Evolutionary conservation across 1,140 invertebrate genomes (phyloP), one percentile per base, ranked within the genome.

Genomic region (Diplogasteroides magnus): DNA sequence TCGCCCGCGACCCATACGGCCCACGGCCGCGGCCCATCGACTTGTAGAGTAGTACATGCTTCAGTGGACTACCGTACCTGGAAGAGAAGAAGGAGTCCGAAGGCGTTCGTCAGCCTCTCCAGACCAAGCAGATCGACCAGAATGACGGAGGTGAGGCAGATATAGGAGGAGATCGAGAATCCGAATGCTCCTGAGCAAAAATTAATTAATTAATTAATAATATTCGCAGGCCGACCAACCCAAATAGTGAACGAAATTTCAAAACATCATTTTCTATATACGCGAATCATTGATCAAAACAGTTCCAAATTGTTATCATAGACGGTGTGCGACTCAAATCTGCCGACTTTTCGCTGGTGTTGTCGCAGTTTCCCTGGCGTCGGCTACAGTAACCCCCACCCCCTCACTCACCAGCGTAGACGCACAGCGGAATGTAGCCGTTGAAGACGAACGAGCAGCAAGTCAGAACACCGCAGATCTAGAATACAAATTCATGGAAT

Each of bases 61-160:
- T n/a, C n/a, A n/a, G n/a, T n/a, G n/a, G n/a, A n/a, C n/a, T n/a
- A n/a, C 37, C 37, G 6, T 19, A 94, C 74, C 97, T 86, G 76
- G 64, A 64, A 72, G 29, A 72, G 65, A 29, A 96, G 94, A 60
- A 98, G 86, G 61, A 98, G 86, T 27, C 95, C 95, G 84, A 97
- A 98, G 25, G 93, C 93, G 83, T 95, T 98, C 57, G 95, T 97
- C 69, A 98, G 85, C 84, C 93, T 93, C 76, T 97, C 93, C 77
- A 98, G 86, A 15, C 95, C 94, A 68, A 97, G 86, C 56, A 97
- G 87, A 74, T 98, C 94, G 14, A 97, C 94, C 31, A 87, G 72
- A 26, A 98, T 86, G 56, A 98, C 91, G 0, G 94, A 94, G 64
- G 94, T 97, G 57, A 98, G 86, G 0, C 94, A 97, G 76, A 98